These are phyloP conservation scores for Cepphus grylle DNA, from an alignment of 2,113 vertebrate genomes.

Conservation along the genomic window DNA sequence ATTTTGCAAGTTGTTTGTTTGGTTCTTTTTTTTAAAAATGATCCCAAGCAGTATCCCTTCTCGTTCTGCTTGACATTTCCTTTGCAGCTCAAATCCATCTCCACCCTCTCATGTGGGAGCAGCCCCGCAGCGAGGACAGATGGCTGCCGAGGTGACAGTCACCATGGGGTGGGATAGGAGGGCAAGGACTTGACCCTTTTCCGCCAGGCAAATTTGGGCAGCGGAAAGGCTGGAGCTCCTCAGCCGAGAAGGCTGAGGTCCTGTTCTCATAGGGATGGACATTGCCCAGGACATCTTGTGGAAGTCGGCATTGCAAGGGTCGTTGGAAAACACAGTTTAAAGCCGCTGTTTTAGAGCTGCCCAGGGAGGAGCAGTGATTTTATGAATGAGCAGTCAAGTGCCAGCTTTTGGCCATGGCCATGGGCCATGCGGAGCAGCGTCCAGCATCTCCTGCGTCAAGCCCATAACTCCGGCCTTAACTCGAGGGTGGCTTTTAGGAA, in stretches of 20 bases:
- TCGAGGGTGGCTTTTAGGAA: fast-evolving
- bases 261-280: background rate
- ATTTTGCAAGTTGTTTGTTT: background rate
- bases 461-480: background rate
- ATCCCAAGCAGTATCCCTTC: background rate
- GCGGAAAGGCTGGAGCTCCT: background rate
- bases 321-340: background rate
- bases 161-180: background rate
- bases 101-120: background rate
- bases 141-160: background rate
- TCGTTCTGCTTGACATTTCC: background rate
- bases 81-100: background rate
- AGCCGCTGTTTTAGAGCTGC: background rate
- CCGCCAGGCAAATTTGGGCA: background rate
- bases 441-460: background rate
- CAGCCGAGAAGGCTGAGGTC: fast-evolving
- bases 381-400: constrained; percentile 22
- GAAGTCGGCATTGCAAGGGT: background rate
- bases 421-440: fast-evolving
- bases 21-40: background rate
- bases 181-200: background rate
- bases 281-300: background rate
- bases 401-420: background rate
- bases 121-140: background rate
- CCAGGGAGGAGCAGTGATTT: background rate